A percentile compares a stretch with the other conserved stretches of the same genome.
These are phyloP conservation scores for Poeciliopsis gracilis DNA, from an alignment of 2,797 vertebrate species.

Conservation along the genomic window DNA sequence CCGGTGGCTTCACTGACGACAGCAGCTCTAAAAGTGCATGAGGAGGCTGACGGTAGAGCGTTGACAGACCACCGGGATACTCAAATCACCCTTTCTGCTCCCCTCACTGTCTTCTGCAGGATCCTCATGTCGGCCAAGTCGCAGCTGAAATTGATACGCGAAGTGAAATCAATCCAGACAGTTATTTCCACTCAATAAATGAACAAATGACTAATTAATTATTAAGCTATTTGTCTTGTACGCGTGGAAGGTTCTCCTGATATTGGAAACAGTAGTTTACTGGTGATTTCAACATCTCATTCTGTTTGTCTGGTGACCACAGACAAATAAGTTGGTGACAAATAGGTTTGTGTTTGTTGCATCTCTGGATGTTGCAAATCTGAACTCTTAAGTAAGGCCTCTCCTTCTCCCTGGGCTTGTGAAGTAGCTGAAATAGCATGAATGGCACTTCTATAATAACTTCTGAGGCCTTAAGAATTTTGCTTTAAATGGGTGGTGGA, in stretches of 20 bases:
- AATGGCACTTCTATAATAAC: constrained; percentile 33
- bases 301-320: constrained; percentile 13
- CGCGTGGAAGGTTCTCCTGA: background rate
- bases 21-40: background rate
- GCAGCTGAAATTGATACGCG: background rate
- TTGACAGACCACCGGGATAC: background rate
- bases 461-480: constrained; percentile 19
- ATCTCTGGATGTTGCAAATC: constrained; percentile 43
- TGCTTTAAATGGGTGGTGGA: background rate
- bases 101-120: background rate
- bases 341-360: constrained; percentile 21
- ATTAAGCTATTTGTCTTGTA: background rate
- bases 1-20: background rate
- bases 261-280: background rate
- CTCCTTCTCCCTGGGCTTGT: constrained; percentile 41
- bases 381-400: constrained; percentile 42
- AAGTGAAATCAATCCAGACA: background rate
- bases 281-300: background rate
- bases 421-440: constrained; percentile 55
- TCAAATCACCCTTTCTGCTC: background rate
- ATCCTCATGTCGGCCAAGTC: background rate
- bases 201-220: background rate
- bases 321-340: no score
- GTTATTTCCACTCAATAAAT: background rate
- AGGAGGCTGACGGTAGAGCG: background rate